phyloP scores from a whole-genome alignment of 2,888 invertebrate genomes.

The Lycaena phlaeas region DNA sequence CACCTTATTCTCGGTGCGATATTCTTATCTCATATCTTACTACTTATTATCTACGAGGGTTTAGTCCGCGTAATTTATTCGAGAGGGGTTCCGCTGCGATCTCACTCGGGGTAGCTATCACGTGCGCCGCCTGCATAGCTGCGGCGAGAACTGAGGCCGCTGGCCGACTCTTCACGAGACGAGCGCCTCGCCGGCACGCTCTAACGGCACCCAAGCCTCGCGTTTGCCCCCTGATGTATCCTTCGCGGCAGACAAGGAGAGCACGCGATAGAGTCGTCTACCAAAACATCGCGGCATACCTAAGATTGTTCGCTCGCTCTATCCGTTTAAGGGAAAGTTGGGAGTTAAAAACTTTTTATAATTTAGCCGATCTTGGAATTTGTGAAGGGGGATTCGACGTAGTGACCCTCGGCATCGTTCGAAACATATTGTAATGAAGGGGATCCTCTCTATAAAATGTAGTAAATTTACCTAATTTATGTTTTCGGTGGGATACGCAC shows the following conservation, averaged over 20 bases:
- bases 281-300: slow-evolving; percentile 40
- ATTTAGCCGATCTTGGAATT: slow-evolving; percentile 54
- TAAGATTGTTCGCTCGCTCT: slow-evolving; percentile 43
- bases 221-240: slow-evolving; percentile 29
- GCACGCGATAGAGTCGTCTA: slow-evolving; percentile 28
- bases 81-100: slow-evolving; percentile 54
- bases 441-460: slow-evolving; percentile 60
- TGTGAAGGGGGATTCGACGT: slow-evolving; percentile 53
- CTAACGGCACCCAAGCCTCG: slow-evolving; percentile 28
- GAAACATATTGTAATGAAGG: slow-evolving; percentile 67
- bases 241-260: slow-evolving; percentile 43
- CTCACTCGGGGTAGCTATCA: slow-evolving; percentile 32
- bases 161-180: slow-evolving; percentile 19
- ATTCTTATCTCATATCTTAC: slow-evolving; percentile 52
- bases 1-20: slow-evolving; percentile 40
- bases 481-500: slow-evolving; percentile 67
- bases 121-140: slow-evolving; percentile 60
- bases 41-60: slow-evolving; percentile 52
- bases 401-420: slow-evolving; percentile 62
- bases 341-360: slow-evolving; percentile 69
- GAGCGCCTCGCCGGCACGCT: slow-evolving; percentile 38
- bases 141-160: slow-evolving; percentile 46
- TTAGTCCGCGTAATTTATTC: slow-evolving; percentile 56
- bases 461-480: slow-evolving; percentile 69
- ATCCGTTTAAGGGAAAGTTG: slow-evolving; percentile 60